Evolutionary conservation across 2,113 vertebrate genomes (phyloP).

Genomic region (Rhinoptilus africanus): DNA sequence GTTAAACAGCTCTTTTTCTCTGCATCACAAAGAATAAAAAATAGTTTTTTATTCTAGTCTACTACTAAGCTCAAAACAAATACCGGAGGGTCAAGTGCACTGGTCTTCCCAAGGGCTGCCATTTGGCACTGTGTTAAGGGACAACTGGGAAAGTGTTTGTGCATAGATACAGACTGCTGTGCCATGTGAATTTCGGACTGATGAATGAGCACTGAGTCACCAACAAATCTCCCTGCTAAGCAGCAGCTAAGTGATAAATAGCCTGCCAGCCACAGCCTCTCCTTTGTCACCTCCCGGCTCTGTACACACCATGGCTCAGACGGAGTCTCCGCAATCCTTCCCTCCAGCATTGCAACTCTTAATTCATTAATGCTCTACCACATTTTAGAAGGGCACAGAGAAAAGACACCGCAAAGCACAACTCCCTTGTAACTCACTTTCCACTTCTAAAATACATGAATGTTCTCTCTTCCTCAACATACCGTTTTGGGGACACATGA

Average conservation of each 20-base stretch:
- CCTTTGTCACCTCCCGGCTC: neutral
- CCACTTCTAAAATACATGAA: neutral
- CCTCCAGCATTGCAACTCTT: neutral
- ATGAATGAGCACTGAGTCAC: neutral
- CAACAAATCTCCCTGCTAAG: neutral
- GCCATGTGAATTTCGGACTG: neutral
- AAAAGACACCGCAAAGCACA: neutral
- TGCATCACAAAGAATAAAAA: neutral
- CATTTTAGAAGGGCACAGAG: neutral
- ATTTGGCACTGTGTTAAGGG: neutral
- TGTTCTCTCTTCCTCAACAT: neutral
- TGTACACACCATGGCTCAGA: neutral
- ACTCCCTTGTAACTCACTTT: neutral
- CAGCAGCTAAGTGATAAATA: constrained; percentile 13
- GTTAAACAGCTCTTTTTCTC: neutral
- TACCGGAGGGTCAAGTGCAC: neutral
- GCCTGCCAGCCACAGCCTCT: neutral
- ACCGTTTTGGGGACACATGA: neutral
- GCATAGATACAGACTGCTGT: neutral
- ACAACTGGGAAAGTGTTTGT: neutral
- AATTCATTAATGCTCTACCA: neutral
- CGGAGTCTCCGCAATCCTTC: neutral
- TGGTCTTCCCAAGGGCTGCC: neutral
- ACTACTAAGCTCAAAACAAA: neutral
- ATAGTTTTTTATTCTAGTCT: neutral